Base-by-base conservation (phyloP, 2,113 vertebrate species). In the Rhizomys pruinosus region DNA sequence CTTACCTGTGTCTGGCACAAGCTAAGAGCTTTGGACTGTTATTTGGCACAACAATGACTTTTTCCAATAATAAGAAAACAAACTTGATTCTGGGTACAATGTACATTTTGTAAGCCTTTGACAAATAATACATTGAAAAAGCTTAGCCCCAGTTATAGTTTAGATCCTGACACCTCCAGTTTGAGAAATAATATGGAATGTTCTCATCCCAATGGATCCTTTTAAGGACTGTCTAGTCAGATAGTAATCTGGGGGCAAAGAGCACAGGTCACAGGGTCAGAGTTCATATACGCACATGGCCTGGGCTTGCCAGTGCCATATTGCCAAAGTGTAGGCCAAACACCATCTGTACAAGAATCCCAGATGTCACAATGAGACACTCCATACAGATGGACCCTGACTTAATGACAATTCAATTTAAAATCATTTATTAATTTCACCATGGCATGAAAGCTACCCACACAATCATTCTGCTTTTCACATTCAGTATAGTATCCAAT, bases 151-250 rank as follows among this genome's bases (percentile, higher is more conserved):
- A 20, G 86, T 57, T 69, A 34, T 9, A 82, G 42, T 37, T 71
- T 87, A 69, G 13, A 13, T 64, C 61, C 89, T 79, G 84, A 25
- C 11, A 91, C 86, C 92, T 95, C 77, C 78, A 64, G 52, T 80
- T 86, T 7, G 22, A 94, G 63, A 86, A 74, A 6, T 73, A 42
- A 64, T 29, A 61, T 71, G 63, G n/a, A 94, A 52, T 32, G 32
- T 2, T 78, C 39, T 61, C 37, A 27, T 42, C 86, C 78, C 76
- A 68, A 74, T 19, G 84, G 37, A 34, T 47, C 16, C 29, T 78
- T 63, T 42, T 22, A 25, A 85, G 73, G 72, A 81, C 92, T 17
- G 19, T 74, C 68, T 55, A 44, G 29, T 52, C 4, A 74, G 22
- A 29, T 86, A 39, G 32, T 44, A 55, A 42, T 32, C 37, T 59